phyloP scores from a whole-genome alignment of 2,113 vertebrate species.

The Haemorhous mexicanus region DNA sequence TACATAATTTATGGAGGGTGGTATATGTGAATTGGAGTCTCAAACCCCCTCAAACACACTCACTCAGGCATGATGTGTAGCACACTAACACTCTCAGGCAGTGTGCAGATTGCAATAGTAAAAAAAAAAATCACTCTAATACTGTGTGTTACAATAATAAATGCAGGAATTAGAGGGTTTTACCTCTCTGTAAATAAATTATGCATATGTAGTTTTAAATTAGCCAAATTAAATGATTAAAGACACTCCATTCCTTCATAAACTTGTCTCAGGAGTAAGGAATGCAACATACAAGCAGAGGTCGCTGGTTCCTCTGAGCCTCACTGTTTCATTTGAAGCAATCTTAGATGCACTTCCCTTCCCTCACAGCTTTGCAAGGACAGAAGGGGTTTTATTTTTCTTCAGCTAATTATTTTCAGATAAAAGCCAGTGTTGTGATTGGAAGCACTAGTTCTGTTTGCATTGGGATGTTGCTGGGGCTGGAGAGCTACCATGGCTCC shows the following conservation, averaged over 20 bases:
- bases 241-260: constrained; percentile 84
- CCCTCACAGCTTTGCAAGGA: not conserved
- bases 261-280: constrained; percentile 76
- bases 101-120: constrained; percentile 62
- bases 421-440: not conserved
- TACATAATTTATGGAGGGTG: constrained; percentile 77
- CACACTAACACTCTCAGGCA: constrained; percentile 77
- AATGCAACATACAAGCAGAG: constrained; percentile 13
- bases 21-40: constrained; percentile 67
- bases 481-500: not conserved
- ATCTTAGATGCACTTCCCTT: constrained; percentile 1
- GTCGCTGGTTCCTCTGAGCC: constrained; percentile 39
- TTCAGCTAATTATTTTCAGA: constrained; percentile 32
- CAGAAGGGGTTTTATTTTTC: constrained; percentile 6
- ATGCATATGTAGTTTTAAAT: constrained; percentile 80
- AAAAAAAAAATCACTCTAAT: constrained; percentile 69
- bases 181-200: constrained; percentile 82
- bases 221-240: constrained; percentile 88
- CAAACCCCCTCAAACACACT: constrained; percentile 32
- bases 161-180: constrained; percentile 83
- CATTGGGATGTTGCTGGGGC: not conserved
- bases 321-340: constrained; percentile 15
- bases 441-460: not conserved
- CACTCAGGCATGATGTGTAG: constrained; percentile 63
- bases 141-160: constrained; percentile 79